These are phyloP conservation scores for Limnephilus lunatus DNA, from an alignment of 2,888 invertebrate genomes.

Conservation along the genomic window DNA sequence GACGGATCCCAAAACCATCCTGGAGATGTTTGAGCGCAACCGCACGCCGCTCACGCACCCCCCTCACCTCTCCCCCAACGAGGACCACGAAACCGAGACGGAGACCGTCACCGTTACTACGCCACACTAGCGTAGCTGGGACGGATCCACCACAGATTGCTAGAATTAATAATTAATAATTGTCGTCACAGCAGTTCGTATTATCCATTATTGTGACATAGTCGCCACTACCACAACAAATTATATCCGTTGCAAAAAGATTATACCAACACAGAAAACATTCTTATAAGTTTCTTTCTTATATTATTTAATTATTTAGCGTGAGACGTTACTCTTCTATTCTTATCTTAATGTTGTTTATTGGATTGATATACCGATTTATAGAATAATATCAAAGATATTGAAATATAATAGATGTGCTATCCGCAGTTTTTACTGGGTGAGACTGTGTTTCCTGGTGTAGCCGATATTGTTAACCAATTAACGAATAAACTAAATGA, in stretches of 20 bases:
- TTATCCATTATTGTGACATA: background rate
- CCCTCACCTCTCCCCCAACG: slow-evolving; percentile 69
- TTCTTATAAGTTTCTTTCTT: background rate
- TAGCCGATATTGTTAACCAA: no score
- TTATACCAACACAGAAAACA: background rate
- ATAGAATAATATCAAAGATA: no score
- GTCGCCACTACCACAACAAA: no score
- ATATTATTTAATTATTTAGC: no score
- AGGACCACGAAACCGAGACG: slow-evolving; percentile 68
- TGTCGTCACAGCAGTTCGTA: background rate
- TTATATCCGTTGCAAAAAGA: no score
- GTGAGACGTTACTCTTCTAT: no score
- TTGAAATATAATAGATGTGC: no score
- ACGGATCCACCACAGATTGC: background rate
- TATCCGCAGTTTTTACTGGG: no score
- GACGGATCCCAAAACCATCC: slow-evolving; percentile 77
- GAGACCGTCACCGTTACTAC: slow-evolving; percentile 67
- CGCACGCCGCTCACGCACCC: slow-evolving; percentile 74
- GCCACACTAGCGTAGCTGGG: slow-evolving; percentile 10
- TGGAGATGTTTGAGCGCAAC: slow-evolving; percentile 78
- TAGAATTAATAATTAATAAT: background rate
- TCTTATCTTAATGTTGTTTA: no score
- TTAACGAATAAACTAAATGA: no score
- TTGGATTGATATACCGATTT: no score
- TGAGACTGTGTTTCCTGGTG: no score